Conservation (phyloP, 2,797 vertebrate genomes). For the Pogoniulus pusillus region DNA sequence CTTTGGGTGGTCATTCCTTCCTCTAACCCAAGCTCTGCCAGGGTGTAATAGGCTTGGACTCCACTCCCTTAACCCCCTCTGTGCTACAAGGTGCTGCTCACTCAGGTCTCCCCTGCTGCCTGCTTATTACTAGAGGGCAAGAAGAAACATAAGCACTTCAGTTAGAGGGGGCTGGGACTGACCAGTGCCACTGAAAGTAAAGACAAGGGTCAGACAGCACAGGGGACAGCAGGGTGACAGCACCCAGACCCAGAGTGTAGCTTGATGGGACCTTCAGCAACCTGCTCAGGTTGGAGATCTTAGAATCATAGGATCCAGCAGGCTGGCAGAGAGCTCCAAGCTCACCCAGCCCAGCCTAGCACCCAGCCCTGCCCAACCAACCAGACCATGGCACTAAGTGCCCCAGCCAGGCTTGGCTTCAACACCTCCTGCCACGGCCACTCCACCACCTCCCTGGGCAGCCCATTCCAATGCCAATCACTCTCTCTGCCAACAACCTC, state of each 20-base stretch:
- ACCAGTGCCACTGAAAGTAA: fast-evolving
- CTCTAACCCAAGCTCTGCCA: not conserved
- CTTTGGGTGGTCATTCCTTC: not conserved
- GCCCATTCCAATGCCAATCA: no score
- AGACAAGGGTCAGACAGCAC: not conserved
- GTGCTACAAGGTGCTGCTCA: fast-evolving
- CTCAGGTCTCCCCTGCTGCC: fast-evolving
- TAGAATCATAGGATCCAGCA: no score
- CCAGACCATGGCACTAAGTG: no score
- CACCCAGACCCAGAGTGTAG: not conserved
- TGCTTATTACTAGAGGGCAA: fast-evolving
- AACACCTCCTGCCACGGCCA: no score
- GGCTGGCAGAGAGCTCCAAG: no score
- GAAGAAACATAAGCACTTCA: fast-evolving
- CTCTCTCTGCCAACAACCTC: no score
- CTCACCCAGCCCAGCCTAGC: no score
- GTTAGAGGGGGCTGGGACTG: not conserved
- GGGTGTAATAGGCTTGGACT: not conserved
- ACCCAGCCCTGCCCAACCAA: no score
- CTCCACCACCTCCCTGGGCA: no score
- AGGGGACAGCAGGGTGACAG: fast-evolving
- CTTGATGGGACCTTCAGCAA: no score
- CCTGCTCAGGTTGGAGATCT: no score
- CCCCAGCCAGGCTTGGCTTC: no score
- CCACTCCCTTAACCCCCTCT: fast-evolving